phyloP scores from a whole-genome alignment of 2,113 vertebrate species.

The Panthera leo region DNA sequence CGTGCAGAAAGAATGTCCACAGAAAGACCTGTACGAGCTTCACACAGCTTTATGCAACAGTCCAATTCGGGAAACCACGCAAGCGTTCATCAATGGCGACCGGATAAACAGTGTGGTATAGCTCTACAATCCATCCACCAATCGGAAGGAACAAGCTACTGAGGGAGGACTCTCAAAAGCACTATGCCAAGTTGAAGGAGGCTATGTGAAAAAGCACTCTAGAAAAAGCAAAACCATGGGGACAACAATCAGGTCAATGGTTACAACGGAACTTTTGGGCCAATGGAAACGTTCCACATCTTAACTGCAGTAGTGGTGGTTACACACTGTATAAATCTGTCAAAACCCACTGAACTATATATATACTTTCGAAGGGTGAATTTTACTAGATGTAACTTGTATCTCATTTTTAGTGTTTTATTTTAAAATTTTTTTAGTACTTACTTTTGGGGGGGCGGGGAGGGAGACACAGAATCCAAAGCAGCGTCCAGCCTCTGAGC shows the following conservation, averaged over 20 bases:
- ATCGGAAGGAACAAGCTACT: accelerated
- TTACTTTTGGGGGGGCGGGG: too few relatives aligned
- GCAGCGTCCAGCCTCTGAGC: too few relatives aligned
- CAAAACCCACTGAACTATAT: neutral
- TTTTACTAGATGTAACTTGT: neutral
- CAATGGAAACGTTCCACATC: neutral
- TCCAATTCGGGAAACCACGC: neutral
- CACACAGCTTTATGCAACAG: neutral
- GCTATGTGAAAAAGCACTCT: neutral
- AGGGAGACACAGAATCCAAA: too few relatives aligned
- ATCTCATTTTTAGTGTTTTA: neutral
- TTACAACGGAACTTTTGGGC: too few relatives aligned
- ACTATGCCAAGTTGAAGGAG: too few relatives aligned
- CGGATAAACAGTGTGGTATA: neutral
- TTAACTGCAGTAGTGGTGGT: neutral
- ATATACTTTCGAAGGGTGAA: neutral
- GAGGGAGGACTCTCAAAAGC: neutral
- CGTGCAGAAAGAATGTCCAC: neutral
- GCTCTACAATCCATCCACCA: accelerated
- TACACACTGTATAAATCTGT: neutral
- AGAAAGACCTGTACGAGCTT: neutral
- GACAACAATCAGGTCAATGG: neutral
- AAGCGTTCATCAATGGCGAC: accelerated
- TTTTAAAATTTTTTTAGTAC: too few relatives aligned
- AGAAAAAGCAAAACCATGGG: neutral